Percentiles rank a stretch among this genome's conserved stretches.
Conservation (phyloP, 2,113 vertebrate genomes). For the Alexandromys fortis region DNA sequence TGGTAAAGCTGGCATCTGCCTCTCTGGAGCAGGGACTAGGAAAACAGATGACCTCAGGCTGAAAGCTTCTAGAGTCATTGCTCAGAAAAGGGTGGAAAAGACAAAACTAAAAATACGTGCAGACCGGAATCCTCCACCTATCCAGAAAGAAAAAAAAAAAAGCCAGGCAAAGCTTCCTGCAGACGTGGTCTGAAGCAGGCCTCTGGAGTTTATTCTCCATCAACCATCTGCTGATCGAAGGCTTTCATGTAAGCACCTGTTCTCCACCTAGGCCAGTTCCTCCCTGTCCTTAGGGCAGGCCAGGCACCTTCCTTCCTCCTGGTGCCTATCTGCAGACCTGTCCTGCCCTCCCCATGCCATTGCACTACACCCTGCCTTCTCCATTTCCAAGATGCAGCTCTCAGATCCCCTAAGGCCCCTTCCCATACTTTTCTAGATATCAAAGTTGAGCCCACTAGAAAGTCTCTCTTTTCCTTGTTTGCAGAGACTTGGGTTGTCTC, state of each 20-base stretch:
- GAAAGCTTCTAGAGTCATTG: constrained; percentile 72
- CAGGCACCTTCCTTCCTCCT: background rate
- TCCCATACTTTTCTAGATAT: background rate
- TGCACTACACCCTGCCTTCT: background rate
- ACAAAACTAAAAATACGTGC: constrained; percentile 78
- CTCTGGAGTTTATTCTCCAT: background rate
- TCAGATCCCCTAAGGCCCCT: background rate
- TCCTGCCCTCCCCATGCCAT: background rate
- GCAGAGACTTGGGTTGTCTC: background rate
- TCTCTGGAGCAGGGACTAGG: constrained; percentile 75
- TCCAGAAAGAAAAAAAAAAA: constrained; percentile 58
- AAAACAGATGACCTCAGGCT: constrained; percentile 82
- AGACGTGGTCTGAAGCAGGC: constrained; percentile 40
- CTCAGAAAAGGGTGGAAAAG: constrained; percentile 79
- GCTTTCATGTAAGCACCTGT: background rate
- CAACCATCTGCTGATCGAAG: background rate
- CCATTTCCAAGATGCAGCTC: background rate
- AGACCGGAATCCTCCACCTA: constrained; percentile 77
- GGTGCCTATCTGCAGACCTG: rapidly evolving
- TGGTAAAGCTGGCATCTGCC: constrained; percentile 74
- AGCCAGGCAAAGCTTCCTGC: constrained; percentile 51
- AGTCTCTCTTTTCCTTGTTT: background rate
- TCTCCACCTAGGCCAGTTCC: background rate
- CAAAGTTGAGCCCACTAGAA: background rate
- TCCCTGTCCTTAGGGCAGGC: background rate